These are phyloP conservation scores for Bambusicola thoracicus DNA, from an alignment of 2,113 vertebrate species.

Conservation along the genomic window DNA sequence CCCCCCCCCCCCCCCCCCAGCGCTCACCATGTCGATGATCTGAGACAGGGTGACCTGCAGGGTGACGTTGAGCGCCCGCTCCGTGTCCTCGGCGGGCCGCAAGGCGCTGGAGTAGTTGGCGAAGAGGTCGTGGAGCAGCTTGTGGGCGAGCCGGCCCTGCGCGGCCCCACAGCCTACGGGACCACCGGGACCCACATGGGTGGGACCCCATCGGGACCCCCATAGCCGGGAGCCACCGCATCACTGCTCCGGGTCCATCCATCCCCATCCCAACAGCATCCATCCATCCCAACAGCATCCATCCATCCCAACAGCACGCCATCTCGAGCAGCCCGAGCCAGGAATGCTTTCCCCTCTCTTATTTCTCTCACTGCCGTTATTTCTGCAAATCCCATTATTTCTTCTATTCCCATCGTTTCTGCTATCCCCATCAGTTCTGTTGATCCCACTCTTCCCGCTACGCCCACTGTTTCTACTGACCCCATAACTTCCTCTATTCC, in stretches of 20 bases:
- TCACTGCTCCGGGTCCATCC: not conserved
- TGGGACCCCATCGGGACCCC: not conserved
- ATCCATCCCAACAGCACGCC: not conserved
- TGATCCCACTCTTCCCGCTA: too few relatives aligned
- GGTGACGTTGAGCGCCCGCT: constrained; percentile 87
- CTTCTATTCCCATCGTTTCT: too few relatives aligned
- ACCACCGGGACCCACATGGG: too few relatives aligned
- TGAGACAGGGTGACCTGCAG: constrained; percentile 91
- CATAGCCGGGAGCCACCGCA: too few relatives aligned
- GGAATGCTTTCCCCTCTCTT: too few relatives aligned
- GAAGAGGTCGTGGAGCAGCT: constrained; percentile 87
- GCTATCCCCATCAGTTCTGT: too few relatives aligned
- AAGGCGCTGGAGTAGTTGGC: constrained; percentile 88
- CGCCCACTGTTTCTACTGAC: too few relatives aligned
- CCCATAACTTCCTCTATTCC: too few relatives aligned
- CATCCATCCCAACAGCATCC: too few relatives aligned
- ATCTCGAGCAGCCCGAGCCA: too few relatives aligned
- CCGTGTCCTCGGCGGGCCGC: constrained; percentile 89
- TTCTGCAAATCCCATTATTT: too few relatives aligned
- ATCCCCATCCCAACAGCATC: not conserved
- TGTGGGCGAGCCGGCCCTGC: constrained; percentile 82
- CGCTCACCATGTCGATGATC: constrained; percentile 92
- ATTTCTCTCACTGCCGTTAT: not conserved
- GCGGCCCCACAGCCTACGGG: constrained; percentile 79
- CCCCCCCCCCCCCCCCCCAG: too few relatives aligned